A percentile compares a stretch with the other conserved stretches of the same genome.
Evolutionary conservation across 2,888 invertebrate genomes (phyloP).

Genomic region (Macroteleia sp.): DNA sequence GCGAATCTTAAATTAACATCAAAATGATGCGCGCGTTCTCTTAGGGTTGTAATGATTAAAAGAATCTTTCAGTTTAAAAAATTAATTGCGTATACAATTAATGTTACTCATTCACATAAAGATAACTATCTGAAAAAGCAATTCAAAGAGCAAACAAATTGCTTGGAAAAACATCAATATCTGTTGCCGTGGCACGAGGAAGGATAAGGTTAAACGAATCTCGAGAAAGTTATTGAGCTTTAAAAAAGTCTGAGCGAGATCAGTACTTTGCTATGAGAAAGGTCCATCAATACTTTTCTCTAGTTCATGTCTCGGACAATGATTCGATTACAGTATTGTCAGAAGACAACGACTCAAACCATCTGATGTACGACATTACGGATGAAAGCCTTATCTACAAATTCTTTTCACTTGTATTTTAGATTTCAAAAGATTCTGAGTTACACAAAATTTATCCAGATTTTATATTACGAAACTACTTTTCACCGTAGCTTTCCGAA

Average conservation of each 20-base stretch:
- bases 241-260: constrained; percentile 53
- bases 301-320: constrained; percentile 48
- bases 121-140: too few relatives aligned
- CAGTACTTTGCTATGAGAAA: constrained; percentile 46
- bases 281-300: constrained; percentile 52
- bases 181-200: constrained; percentile 17
- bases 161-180: constrained; percentile 50
- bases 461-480: constrained; percentile 21
- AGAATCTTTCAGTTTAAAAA: too few relatives aligned
- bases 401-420: constrained; percentile 33
- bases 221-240: constrained; percentile 58
- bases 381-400: constrained; percentile 53
- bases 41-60: too few relatives aligned
- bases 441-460: constrained; percentile 35
- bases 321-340: constrained; percentile 60
- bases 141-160: constrained; percentile 53
- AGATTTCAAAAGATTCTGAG: constrained; percentile 47
- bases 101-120: too few relatives aligned
- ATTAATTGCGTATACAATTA: too few relatives aligned
- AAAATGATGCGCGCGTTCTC: too few relatives aligned
- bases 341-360: constrained; percentile 49
- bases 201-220: constrained; percentile 52
- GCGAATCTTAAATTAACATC: too few relatives aligned
- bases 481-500: constrained; percentile 7
- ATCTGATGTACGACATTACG: constrained; percentile 48